Evolutionary conservation across 1,140 invertebrate species (phyloP).

Genomic region (Cydia splendana): DNA sequence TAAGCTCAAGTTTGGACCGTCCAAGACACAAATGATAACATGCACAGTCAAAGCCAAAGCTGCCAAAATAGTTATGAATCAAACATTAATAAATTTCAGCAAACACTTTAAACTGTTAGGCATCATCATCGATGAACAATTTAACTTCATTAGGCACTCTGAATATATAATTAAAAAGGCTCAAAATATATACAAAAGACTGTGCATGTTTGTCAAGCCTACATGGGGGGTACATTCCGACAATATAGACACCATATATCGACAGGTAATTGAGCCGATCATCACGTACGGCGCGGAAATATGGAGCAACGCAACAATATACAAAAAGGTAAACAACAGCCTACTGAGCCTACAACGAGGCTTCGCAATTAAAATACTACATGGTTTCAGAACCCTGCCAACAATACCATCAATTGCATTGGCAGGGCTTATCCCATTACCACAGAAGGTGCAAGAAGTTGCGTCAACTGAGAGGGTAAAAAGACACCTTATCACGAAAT

Average conservation of each 20-base stretch:
- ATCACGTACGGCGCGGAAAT: too few relatives aligned
- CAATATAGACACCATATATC: conserved; percentile 41
- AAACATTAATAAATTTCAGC: neutral
- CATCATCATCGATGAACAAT: conserved; percentile 39
- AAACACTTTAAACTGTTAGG: conserved; percentile 38
- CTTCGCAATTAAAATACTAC: too few relatives aligned
- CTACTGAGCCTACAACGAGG: too few relatives aligned
- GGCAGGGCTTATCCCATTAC: too few relatives aligned
- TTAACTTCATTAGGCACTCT: conserved; percentile 35
- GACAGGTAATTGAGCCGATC: conserved; percentile 18
- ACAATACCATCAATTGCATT: too few relatives aligned
- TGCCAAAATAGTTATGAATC: neutral
- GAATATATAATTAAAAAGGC: conserved; percentile 36
- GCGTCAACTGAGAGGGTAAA: too few relatives aligned
- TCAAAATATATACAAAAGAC: conserved; percentile 36
- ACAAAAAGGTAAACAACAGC: too few relatives aligned
- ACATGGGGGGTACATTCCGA: conserved; percentile 44
- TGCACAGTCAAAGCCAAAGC: conserved; percentile 35
- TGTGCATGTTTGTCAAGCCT: conserved; percentile 35
- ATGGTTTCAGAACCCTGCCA: too few relatives aligned
- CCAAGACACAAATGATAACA: neutral
- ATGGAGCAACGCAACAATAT: too few relatives aligned
- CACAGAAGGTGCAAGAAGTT: too few relatives aligned
- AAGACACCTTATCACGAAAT: too few relatives aligned
- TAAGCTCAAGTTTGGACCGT: conserved; percentile 40